Conservation (phyloP, 2,888 invertebrate species). For the Rhorus exstirpatorius region DNA sequence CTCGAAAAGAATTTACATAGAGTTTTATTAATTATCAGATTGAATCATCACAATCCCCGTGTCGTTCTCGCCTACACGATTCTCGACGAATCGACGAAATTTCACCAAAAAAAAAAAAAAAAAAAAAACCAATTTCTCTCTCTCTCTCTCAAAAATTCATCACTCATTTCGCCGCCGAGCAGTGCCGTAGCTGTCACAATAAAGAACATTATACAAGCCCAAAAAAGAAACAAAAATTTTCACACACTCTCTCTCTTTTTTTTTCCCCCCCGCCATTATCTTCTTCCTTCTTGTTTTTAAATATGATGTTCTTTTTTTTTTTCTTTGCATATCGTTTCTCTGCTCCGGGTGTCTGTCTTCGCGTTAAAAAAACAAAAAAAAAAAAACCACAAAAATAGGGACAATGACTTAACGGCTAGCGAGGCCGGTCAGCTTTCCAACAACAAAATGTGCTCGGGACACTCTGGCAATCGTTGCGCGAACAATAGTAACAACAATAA, state of each 20-base stretch:
- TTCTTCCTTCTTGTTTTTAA: background rate
- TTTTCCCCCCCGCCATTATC: no score
- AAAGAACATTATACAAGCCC: no score
- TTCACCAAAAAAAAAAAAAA: background rate
- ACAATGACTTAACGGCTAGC: constrained; percentile 84
- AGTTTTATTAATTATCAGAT: no score
- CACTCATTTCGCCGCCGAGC: background rate
- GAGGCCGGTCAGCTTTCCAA: constrained; percentile 86
- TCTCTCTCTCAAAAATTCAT: background rate
- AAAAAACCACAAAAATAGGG: constrained; percentile 77
- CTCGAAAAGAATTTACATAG: no score
- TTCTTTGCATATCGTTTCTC: constrained; percentile 10
- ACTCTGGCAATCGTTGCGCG: constrained; percentile 83
- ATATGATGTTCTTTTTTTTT: background rate
- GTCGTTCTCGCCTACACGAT: background rate
- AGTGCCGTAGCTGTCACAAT: background rate
- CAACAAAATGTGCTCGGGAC: constrained; percentile 85
- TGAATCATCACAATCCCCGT: no score
- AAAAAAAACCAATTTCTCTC: no score
- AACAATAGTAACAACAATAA: constrained; percentile 83
- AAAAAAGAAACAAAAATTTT: background rate
- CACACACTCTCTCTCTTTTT: background rate
- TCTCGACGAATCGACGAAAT: background rate
- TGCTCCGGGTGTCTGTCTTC: constrained; percentile 2
- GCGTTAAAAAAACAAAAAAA: background rate